phyloP scores from a whole-genome alignment of 1,140 invertebrate genomes.

The Lucilia sericata region DNA sequence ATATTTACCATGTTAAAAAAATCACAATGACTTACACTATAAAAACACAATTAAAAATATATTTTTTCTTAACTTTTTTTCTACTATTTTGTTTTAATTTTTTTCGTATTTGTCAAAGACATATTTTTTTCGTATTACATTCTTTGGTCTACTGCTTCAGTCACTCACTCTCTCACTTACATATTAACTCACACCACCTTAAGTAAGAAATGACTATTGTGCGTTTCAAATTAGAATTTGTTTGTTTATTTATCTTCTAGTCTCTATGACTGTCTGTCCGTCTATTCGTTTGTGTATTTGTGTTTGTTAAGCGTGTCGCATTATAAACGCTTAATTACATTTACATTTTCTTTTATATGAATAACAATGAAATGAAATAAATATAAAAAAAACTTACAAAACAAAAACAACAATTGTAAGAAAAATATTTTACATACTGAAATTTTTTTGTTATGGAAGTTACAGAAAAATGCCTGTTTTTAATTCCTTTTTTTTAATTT shows the following conservation, averaged over 20 bases:
- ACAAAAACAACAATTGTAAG: background rate
- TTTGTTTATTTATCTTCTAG: background rate
- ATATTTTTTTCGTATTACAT: background rate
- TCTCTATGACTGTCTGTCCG: background rate
- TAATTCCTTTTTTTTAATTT: slow-evolving; percentile 14
- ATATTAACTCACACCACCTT: background rate
- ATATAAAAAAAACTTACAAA: background rate
- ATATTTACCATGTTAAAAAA: background rate
- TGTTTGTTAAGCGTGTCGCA: slow-evolving; percentile 12
- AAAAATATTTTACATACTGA: slow-evolving; percentile 17
- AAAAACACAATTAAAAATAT: slow-evolving; percentile 33
- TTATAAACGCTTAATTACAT: slow-evolving; percentile 29
- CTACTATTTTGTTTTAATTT: background rate
- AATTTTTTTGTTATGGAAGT: slow-evolving; percentile 11
- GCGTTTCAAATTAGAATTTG: slow-evolving; percentile 18
- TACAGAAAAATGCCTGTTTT: slow-evolving; percentile 17
- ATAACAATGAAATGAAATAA: slow-evolving; percentile 19
- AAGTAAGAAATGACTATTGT: background rate
- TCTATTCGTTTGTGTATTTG: background rate
- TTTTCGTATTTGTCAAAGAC: background rate
- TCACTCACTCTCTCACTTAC: background rate
- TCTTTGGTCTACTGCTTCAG: background rate
- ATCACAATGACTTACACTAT: slow-evolving; percentile 26
- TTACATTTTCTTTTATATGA: slow-evolving; percentile 24
- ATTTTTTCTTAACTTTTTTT: slow-evolving; percentile 11